Base-by-base conservation (phyloP, 2,888 invertebrate species). In the Synanthedon myopaeformis region DNA sequence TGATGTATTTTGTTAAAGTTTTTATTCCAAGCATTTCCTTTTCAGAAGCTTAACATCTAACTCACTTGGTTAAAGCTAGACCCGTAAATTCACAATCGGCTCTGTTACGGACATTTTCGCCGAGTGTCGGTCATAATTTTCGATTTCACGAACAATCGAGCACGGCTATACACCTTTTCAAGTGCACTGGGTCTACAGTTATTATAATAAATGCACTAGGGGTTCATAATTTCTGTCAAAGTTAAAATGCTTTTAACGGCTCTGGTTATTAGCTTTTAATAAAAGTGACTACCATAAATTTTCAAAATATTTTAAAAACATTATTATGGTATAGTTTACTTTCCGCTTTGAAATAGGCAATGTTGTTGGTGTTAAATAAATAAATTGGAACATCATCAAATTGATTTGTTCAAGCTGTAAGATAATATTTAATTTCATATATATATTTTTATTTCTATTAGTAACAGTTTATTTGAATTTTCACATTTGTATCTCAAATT, bases 131-230 rank as follows among this genome's bases (percentile, higher is more conserved):
- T 79, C 76, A 84, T 85, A 82, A 85, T 86, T 86, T 85, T 67
- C 79, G 82, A 86, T 85, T 85, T 85, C 72, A 80, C 79, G 72
- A 72, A 74, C 85, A 77, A 84, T 84, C 84, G 77, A 75, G 73
- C 76, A 59, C 63, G 67, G 61, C 66, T 68, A 66, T 13, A 68
- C 70, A 71, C 76, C 76, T 75, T 74, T 55, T 45, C 72, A 67
- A 72, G 62, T 61, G 56, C 56, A 55, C 56, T 55, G 56, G 51
- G 49, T 51, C 41, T 11, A 17, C 52, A 17, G 51, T 56, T 56
- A 55, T 55, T 60, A 58, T 45, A 45, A 45, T 45, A 45, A 55
- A 56, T 56, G 52, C 54, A 41, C 23, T 50, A 35, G 45, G 52
- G 48, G 54, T 49, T 52, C 13, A 56, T 55, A 41, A 53, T 55